Evolutionary conservation across 2,113 vertebrate genomes (phyloP).

Genomic region (Penelope pileata): DNA sequence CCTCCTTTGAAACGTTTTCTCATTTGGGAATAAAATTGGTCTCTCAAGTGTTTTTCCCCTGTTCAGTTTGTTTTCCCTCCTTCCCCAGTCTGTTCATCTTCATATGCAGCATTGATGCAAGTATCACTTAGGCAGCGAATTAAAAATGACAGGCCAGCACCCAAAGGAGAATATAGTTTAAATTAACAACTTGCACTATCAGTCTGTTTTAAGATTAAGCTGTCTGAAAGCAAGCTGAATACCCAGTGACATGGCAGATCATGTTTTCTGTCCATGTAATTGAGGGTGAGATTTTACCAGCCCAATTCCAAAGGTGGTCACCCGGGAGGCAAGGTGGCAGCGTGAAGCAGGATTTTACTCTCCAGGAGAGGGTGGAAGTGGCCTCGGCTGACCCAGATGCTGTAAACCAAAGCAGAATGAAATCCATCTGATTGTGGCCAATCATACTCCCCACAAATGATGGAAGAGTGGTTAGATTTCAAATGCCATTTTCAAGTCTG

Average conservation of each 20-base stretch:
- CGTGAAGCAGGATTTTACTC: background rate
- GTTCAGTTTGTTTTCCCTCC: conserved; percentile 9
- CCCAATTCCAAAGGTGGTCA: background rate
- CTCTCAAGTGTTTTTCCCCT: conserved; percentile 20
- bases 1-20: background rate
- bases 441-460: background rate
- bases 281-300: background rate
- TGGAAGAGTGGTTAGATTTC: background rate
- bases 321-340: background rate
- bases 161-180: conserved; percentile 44
- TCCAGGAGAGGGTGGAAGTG: background rate
- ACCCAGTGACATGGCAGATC: background rate
- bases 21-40: conserved; percentile 24
- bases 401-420: background rate
- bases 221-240: background rate
- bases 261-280: background rate
- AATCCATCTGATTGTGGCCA: rapidly evolving
- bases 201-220: background rate
- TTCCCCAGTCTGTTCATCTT: background rate
- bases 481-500: background rate
- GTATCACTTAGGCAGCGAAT: background rate
- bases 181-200: conserved; percentile 32
- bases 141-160: conserved; percentile 39
- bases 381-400: background rate
- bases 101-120: background rate